A percentile compares a stretch with the other conserved stretches of the same genome.
phyloP scores from a whole-genome alignment of 2,797 vertebrate genomes.

The Malacoctenus gilli region DNA sequence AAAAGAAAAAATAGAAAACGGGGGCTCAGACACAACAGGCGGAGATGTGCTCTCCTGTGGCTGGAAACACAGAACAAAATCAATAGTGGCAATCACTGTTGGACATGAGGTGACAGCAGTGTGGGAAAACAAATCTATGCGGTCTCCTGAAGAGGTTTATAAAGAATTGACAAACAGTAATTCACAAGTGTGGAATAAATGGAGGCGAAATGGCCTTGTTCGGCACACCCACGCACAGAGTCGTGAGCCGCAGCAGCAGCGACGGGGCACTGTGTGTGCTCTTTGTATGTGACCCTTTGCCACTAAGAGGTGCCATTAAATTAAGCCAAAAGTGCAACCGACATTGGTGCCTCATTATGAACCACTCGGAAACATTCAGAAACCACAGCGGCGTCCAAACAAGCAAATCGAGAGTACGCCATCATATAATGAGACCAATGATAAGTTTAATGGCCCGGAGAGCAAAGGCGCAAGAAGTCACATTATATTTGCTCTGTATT shows the following conservation, averaged over 20 bases:
- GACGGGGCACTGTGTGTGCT: neutral
- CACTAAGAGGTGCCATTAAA: conserved; percentile 31
- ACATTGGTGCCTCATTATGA: conserved; percentile 32
- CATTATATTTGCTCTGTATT: neutral
- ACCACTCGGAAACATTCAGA: conserved; percentile 28
- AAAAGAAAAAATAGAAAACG: conserved; percentile 43
- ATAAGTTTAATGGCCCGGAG: conserved; percentile 39
- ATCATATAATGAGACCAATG: conserved; percentile 34
- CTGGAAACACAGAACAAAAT: conserved; percentile 36
- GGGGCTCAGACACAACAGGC: conserved; percentile 22
- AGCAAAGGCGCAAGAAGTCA: conserved; percentile 17
- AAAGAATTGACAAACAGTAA: conserved; percentile 41
- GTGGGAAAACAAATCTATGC: conserved; percentile 58
- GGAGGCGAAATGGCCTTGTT: conserved; percentile 16
- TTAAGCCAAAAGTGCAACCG: conserved; percentile 25
- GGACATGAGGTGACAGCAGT: conserved; percentile 39
- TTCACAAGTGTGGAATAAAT: conserved; percentile 30
- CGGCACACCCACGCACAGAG: neutral
- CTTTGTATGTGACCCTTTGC: conserved; percentile 28
- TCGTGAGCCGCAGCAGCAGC: neutral
- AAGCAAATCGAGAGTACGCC: conserved; percentile 23
- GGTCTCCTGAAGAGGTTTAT: conserved; percentile 40
- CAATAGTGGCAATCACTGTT: conserved; percentile 53
- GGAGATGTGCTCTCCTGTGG: conserved; percentile 30
- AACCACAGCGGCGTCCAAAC: conserved; percentile 29